phyloP scores from a whole-genome alignment of 2,888 invertebrate species.

The Meiosimyza platycephala region DNA sequence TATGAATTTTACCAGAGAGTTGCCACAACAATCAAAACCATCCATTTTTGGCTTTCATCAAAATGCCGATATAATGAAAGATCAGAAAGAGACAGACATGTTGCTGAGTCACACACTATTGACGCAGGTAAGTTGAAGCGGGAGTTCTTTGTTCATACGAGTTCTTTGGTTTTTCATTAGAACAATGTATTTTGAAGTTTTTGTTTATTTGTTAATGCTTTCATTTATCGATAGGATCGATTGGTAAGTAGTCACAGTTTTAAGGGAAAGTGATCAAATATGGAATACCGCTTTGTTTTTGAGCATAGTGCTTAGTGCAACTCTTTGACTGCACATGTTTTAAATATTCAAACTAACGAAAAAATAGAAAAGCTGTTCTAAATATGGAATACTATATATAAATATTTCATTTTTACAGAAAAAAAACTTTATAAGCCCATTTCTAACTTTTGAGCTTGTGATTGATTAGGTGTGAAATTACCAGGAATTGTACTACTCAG shows the following conservation, averaged over 20 bases:
- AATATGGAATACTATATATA: too few species aligned
- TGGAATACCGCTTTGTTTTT: neutral
- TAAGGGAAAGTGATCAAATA: neutral
- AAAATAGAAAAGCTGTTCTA: too few species aligned
- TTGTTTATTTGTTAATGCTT: conserved; percentile 39
- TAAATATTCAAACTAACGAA: too few species aligned
- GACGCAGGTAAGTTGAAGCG: conserved; percentile 75
- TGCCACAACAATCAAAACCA: conserved; percentile 84
- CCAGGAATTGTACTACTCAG: too few species aligned
- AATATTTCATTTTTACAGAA: too few species aligned
- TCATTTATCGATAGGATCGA: conserved; percentile 59
- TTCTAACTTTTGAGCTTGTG: too few species aligned
- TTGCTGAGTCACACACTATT: conserved; percentile 79
- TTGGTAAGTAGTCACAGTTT: conserved; percentile 62
- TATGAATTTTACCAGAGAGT: conserved; percentile 73
- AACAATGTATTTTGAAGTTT: conserved; percentile 6
- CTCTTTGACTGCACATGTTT: too few species aligned
- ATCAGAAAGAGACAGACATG: conserved; percentile 86
- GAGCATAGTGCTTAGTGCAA: too few species aligned
- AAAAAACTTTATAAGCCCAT: too few species aligned
- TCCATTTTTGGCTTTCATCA: conserved; percentile 92
- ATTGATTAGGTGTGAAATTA: too few species aligned
- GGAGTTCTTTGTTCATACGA: neutral
- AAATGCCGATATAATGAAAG: conserved; percentile 93
- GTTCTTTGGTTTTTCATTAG: neutral